A percentile compares a stretch with the other conserved stretches of the same genome.
Evolutionary conservation across 2,113 vertebrate species (phyloP).

Genomic region (Syngnathoides biaculeatus): DNA sequence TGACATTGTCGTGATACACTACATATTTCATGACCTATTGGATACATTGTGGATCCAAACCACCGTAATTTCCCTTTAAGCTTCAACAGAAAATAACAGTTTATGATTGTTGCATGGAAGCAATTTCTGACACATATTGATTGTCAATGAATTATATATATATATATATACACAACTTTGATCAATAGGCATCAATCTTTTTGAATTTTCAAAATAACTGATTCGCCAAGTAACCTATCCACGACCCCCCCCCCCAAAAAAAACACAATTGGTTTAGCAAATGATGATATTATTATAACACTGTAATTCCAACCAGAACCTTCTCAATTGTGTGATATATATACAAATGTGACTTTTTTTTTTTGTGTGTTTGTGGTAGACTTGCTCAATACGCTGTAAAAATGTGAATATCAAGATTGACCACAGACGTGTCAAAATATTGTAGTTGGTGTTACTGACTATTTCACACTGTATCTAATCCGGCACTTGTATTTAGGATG

Average conservation of each 20-base stretch:
- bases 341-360: neutral
- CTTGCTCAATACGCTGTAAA: neutral
- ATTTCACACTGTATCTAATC: too few species aligned
- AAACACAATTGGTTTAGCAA: too few species aligned
- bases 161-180: neutral
- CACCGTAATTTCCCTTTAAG: neutral
- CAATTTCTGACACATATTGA: neutral
- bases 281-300: too few species aligned
- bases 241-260: too few species aligned
- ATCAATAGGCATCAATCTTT: constrained; percentile 5
- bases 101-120: neutral
- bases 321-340: neutral
- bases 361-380: neutral
- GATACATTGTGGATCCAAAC: too few species aligned
- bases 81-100: neutral
- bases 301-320: too few species aligned
- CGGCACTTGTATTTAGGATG: constrained; percentile 72
- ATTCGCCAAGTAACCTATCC: neutral
- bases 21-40: too few species aligned
- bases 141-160: neutral
- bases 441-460: neutral
- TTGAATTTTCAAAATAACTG: neutral
- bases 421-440: neutral
- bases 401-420: neutral
- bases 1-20: too few species aligned